A percentile compares a stretch with the other conserved stretches of the same genome.
Conservation (phyloP, 2,888 invertebrate species). For the Diaperis boleti region DNA sequence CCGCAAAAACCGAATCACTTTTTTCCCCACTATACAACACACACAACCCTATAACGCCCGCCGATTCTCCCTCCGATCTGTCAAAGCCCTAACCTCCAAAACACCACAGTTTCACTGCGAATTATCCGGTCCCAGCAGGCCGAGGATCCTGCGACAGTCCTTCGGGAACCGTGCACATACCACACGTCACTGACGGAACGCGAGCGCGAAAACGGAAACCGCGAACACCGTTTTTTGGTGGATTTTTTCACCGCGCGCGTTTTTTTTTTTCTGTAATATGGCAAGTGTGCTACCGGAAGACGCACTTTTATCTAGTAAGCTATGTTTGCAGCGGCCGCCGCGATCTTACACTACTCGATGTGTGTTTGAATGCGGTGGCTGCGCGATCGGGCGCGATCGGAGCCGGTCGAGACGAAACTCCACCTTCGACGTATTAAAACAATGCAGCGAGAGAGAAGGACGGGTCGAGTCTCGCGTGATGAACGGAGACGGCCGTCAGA, state of each 20-base stretch:
- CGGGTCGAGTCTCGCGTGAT: neutral
- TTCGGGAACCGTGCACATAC: slow-evolving; percentile 24
- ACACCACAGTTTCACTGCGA: slow-evolving; percentile 10
- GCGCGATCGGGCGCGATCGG: slow-evolving; percentile 47
- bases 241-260: slow-evolving; percentile 20
- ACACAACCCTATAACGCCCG: slow-evolving; percentile 25
- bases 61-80: slow-evolving; percentile 8
- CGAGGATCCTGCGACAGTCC: slow-evolving; percentile 36
- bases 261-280: slow-evolving; percentile 10
- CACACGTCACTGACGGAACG: slow-evolving; percentile 15
- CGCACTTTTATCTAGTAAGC: slow-evolving; percentile 28
- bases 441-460: slow-evolving; percentile 41
- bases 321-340: slow-evolving; percentile 40
- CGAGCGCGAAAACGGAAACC: slow-evolving; percentile 9
- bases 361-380: slow-evolving; percentile 42
- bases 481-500: slow-evolving; percentile 8
- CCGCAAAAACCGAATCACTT: slow-evolving; percentile 13
- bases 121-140: slow-evolving; percentile 30
- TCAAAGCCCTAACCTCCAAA: slow-evolving; percentile 1
- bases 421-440: slow-evolving; percentile 41
- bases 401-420: slow-evolving; percentile 43
- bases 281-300: slow-evolving; percentile 14
- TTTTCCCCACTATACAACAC: slow-evolving; percentile 18
- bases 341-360: slow-evolving; percentile 42
- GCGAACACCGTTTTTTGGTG: slow-evolving; percentile 12